Base-by-base conservation (phyloP, 2,113 vertebrate genomes). In the Ploceus nigricollis region DNA sequence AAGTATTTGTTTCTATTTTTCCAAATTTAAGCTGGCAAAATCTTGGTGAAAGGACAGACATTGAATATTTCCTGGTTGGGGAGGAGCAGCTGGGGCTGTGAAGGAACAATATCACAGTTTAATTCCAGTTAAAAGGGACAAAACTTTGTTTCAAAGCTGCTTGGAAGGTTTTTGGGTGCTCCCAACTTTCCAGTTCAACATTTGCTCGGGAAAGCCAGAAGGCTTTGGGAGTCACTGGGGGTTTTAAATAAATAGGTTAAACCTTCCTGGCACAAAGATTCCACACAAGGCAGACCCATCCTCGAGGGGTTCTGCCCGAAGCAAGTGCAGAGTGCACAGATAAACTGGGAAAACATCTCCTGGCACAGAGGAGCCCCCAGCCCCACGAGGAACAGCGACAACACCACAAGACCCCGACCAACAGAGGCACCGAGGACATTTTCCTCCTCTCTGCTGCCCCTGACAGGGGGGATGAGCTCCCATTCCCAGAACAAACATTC, bases 351-450 rank as follows among this genome's bases (percentile, higher is more conserved):
- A 71, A 70, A 45, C 3, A 2, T 6, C 70, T n/a, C 87, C 73
- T 3, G 3, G 56, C 4, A 1, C 18, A 0, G 45, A 33, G 44
- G 12, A 54, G 7, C 11, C 85, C 31, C 87, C 24, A 1, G 63
- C 2, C 33, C 89, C 66, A 5, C 2, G 3, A 33, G 83, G 80
- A 54, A 2, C 5, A 0, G 68, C 54, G 58, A 31, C 63, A 39
- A 17, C 0, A 0, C 77, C 80, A 57, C 13, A 0, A 60, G 68
- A 48, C 5, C 13, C 48, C 93, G 9, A 27, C 0, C 0, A 20
- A 14, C 9, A 30, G 64, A 17, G 85, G 85, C 6, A 2, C n/a
- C 44, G 5, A 20, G 70, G 81, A 27, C 35, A 37, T 28, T 39
- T 8, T 14, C 3, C 1, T 15, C 37, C 91, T 56, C 79, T 68